Conservation (phyloP, 1,140 invertebrate genomes). For the Drosophila sturtevanti region DNA sequence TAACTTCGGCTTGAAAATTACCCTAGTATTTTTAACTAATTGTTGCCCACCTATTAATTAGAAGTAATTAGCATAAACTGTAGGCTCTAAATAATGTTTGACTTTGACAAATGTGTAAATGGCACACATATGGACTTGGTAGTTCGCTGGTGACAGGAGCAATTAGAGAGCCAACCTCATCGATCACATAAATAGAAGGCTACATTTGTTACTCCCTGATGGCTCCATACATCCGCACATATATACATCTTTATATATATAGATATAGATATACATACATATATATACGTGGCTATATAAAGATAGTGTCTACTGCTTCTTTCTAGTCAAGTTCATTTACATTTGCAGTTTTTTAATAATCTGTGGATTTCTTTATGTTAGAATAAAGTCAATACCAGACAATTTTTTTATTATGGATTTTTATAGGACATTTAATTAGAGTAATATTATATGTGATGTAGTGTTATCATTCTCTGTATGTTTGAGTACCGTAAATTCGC, state of each 20-base stretch:
- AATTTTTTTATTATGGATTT: no score
- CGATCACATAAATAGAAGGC: slow-evolving; percentile 50
- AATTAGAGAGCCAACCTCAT: slow-evolving; percentile 49
- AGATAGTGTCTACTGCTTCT: slow-evolving; percentile 22
- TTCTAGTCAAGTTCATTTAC: slow-evolving; percentile 45
- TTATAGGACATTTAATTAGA: no score
- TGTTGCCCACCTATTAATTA: slow-evolving; percentile 52
- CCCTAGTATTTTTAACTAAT: slow-evolving; percentile 43
- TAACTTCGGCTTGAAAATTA: slow-evolving; percentile 11
- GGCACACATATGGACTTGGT: not conserved
- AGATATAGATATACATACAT: not conserved
- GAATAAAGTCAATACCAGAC: no score
- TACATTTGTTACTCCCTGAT: slow-evolving; percentile 5
- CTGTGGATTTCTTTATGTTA: slow-evolving; percentile 37
- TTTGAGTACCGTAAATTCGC: not conserved
- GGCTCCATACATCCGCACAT: not conserved
- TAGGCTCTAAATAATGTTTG: slow-evolving; percentile 26
- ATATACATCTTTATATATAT: no score
- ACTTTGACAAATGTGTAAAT: slow-evolving; percentile 63
- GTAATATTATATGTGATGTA: no score
- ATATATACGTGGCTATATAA: no score
- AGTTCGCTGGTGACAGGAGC: slow-evolving; percentile 46
- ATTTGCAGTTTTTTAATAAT: slow-evolving; percentile 10
- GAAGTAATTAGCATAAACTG: slow-evolving; percentile 52
- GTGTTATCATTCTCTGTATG: not conserved